A percentile compares a stretch with the other conserved stretches of the same genome.
Conservation (phyloP, 2,797 vertebrate genomes). For the Anguilla marmorata region DNA sequence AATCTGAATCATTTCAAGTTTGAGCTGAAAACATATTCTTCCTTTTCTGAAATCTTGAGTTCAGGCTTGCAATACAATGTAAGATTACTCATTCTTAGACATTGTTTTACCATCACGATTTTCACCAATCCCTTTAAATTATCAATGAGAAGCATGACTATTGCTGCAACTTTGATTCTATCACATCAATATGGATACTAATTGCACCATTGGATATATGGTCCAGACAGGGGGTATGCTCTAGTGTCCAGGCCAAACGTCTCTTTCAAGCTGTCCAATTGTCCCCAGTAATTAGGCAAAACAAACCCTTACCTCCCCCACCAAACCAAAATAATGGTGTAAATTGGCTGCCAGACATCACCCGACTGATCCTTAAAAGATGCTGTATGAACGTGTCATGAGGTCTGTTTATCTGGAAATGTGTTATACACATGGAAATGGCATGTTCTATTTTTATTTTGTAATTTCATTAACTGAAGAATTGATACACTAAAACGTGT, state of each 20-base stretch:
- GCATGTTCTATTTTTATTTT: background rate
- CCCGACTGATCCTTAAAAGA: too few species aligned
- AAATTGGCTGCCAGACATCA: background rate
- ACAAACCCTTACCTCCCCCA: background rate
- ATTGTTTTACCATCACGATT: background rate
- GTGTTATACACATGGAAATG: background rate
- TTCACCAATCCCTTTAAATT: background rate
- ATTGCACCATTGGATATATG: background rate
- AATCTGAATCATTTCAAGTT: background rate
- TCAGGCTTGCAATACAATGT: background rate
- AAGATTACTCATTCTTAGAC: background rate
- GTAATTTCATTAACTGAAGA: background rate
- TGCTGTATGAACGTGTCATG: background rate
- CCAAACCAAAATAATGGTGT: background rate
- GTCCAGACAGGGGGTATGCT: background rate
- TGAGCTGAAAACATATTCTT: background rate
- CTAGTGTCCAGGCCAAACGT: background rate
- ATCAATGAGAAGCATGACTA: background rate
- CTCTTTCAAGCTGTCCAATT: background rate
- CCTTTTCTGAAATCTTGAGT: background rate
- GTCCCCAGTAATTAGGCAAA: background rate
- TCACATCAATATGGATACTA: background rate
- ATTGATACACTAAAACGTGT: background rate
- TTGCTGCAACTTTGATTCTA: background rate
- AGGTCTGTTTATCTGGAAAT: background rate